A percentile compares a stretch with the other conserved stretches of the same genome.
Evolutionary conservation across 2,797 vertebrate species (phyloP).

Genomic region (Sebastes elongatus): DNA sequence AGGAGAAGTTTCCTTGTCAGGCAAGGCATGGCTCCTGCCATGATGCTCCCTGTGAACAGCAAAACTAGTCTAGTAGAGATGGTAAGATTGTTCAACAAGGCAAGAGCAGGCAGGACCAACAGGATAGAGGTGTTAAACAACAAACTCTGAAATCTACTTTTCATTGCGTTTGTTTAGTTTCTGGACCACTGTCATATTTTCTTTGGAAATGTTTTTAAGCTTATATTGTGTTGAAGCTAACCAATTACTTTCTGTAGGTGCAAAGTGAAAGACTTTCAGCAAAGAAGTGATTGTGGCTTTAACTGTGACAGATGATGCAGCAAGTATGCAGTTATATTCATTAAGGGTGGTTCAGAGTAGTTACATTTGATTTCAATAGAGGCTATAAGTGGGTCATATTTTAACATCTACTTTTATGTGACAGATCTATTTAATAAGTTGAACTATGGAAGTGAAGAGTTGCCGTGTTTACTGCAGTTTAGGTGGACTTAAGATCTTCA

Average conservation of each 20-base stretch:
- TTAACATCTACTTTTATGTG: not conserved
- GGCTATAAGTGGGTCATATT: not conserved
- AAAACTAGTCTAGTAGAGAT: not conserved
- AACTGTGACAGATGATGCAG: not conserved
- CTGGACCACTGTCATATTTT: not conserved
- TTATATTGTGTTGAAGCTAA: not conserved
- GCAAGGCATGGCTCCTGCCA: not conserved
- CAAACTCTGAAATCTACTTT: not conserved
- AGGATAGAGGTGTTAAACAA: not conserved
- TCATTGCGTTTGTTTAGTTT: not conserved
- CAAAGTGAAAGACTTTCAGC: not conserved
- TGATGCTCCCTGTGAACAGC: not conserved
- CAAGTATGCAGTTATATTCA: not conserved
- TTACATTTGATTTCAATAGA: not conserved
- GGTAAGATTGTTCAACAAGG: not conserved
- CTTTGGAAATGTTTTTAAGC: not conserved
- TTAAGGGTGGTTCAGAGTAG: not conserved
- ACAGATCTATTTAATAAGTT: not conserved
- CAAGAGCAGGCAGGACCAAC: not conserved
- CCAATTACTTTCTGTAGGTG: not conserved
- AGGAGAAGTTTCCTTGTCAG: not conserved
- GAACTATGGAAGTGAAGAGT: not conserved
- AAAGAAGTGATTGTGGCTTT: not conserved
- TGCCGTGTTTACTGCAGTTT: not conserved
- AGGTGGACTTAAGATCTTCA: not conserved